phyloP scores from a whole-genome alignment of 2,797 vertebrate species.

The Characodon lateralis region DNA sequence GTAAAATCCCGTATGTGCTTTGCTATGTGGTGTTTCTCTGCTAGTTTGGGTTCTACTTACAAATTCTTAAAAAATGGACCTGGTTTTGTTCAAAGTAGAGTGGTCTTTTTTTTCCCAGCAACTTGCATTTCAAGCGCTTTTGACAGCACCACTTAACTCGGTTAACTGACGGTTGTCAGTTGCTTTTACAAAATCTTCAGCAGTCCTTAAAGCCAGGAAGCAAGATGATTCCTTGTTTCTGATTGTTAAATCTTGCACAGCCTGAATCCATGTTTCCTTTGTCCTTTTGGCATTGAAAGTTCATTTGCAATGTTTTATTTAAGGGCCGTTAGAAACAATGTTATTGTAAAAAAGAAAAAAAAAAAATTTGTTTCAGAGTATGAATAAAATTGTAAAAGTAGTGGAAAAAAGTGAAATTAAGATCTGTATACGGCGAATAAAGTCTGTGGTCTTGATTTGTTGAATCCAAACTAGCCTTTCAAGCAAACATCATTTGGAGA shows the following conservation, averaged over 20 bases:
- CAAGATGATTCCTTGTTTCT: no score
- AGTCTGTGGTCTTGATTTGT: neutral
- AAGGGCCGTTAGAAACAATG: neutral
- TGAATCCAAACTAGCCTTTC: no score
- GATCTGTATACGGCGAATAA: neutral
- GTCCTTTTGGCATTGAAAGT: neutral
- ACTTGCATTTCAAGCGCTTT: neutral
- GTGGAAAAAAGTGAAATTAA: neutral
- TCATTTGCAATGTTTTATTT: neutral
- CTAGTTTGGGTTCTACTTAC: neutral
- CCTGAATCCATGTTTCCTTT: neutral
- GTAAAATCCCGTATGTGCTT: neutral
- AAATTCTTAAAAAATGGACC: neutral
- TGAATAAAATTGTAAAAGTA: neutral
- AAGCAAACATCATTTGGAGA: no score
- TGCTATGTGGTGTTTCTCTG: slow-evolving; percentile 2
- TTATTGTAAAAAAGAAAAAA: neutral
- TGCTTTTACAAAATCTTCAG: neutral
- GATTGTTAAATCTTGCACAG: neutral
- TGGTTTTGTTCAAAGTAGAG: neutral
- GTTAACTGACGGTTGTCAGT: neutral
- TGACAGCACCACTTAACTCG: neutral
- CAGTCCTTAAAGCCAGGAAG: no score
- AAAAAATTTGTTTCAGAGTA: neutral
- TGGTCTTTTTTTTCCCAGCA: neutral